phyloP scores from a whole-genome alignment of 2,888 invertebrate genomes.

The Mythimna loreyi region DNA sequence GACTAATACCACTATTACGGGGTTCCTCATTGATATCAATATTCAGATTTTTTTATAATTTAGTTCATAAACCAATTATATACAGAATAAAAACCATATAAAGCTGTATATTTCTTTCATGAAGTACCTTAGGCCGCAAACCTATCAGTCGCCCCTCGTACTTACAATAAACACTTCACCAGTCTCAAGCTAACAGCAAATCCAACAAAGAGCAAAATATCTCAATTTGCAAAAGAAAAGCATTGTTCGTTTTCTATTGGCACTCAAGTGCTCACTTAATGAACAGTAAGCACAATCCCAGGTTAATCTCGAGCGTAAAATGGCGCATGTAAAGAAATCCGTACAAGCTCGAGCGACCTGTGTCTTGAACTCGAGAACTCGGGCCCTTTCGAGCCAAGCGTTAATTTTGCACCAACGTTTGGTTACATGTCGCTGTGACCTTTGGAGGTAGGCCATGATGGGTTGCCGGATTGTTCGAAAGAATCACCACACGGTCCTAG shows the following conservation, averaged over 20 bases:
- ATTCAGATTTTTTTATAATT: too few relatives aligned
- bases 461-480: too few relatives aligned
- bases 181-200: neutral
- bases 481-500: too few relatives aligned
- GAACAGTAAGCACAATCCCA: constrained; percentile 37
- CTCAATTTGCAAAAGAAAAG: constrained; percentile 41
- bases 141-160: too few relatives aligned
- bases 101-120: too few relatives aligned
- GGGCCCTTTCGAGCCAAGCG: constrained; percentile 47
- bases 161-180: neutral
- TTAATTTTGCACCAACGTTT: constrained; percentile 50
- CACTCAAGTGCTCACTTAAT: constrained; percentile 30
- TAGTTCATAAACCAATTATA: too few relatives aligned
- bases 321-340: constrained; percentile 51
- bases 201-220: constrained; percentile 10
- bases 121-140: too few relatives aligned
- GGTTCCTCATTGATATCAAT: too few relatives aligned
- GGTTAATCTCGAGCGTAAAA: constrained; percentile 41
- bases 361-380: constrained; percentile 34
- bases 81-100: too few relatives aligned
- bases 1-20: too few relatives aligned
- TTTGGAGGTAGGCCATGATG: constrained; percentile 28
- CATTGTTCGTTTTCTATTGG: constrained; percentile 31
- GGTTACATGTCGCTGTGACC: constrained; percentile 41
- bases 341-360: constrained; percentile 43